Evolutionary conservation across 2,888 invertebrate genomes (phyloP).

Genomic region (Crepidodera aurea): DNA sequence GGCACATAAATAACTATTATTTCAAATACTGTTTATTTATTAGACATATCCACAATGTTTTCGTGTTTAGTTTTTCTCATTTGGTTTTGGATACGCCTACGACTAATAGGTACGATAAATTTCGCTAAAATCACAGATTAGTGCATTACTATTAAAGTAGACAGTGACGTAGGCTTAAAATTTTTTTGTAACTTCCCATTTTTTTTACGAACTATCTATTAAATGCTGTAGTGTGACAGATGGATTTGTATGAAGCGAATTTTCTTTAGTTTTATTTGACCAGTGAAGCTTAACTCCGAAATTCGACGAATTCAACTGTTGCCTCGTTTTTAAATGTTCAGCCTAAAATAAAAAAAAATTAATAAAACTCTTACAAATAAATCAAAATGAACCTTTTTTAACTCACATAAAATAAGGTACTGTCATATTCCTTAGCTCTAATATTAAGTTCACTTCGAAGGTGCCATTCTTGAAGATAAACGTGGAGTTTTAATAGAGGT

Average conservation of each 20-base stretch:
- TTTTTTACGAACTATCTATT: conserved; percentile 7
- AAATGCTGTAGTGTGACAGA: neutral
- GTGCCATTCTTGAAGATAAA: conserved; percentile 66
- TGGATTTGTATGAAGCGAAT: neutral
- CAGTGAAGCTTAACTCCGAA: neutral
- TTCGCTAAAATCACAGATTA: no score
- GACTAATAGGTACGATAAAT: no score
- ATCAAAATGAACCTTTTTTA: no score
- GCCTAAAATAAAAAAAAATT: neutral
- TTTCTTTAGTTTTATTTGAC: neutral
- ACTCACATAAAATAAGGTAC: conserved; percentile 7
- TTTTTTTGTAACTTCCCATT: no score
- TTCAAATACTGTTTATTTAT: no score
- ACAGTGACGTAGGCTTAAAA: no score
- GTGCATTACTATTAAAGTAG: no score
- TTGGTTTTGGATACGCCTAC: no score
- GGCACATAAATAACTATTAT: no score
- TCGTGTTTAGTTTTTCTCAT: no score
- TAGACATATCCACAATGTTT: no score
- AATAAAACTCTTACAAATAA: no score
- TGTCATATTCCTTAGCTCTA: conserved; percentile 58
- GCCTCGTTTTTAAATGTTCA: neutral
- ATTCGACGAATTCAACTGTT: neutral
- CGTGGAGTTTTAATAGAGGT: conserved; percentile 60
- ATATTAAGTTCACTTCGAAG: conserved; percentile 62